Conservation (phyloP, 2,113 vertebrate species). For the Rhinopithecus roxellana region DNA sequence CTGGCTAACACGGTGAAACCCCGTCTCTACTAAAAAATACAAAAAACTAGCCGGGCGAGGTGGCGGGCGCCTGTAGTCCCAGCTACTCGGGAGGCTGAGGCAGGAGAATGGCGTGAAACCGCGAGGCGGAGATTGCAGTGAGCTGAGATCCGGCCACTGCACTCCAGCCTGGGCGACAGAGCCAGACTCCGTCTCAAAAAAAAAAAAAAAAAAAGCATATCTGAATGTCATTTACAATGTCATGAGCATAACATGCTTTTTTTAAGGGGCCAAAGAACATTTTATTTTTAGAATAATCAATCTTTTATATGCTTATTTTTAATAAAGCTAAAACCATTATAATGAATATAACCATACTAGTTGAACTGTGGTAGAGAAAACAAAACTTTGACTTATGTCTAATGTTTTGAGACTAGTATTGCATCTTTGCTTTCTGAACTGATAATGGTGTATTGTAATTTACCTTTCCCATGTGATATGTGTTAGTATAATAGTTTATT, state of each 20-base stretch:
- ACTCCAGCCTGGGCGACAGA: too few relatives aligned
- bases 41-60: too few relatives aligned
- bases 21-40: too few relatives aligned
- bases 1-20: too few relatives aligned
- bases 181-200: too few relatives aligned
- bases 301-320: constrained; percentile 47
- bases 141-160: too few relatives aligned
- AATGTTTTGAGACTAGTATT: constrained; percentile 14
- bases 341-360: constrained; percentile 8
- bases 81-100: too few relatives aligned
- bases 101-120: too few relatives aligned
- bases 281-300: constrained; percentile 45
- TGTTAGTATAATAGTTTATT: constrained; percentile 34
- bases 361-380: neutral
- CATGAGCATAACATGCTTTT: neutral
- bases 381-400: neutral
- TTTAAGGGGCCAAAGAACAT: constrained; percentile 14
- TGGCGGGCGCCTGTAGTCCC: too few relatives aligned
- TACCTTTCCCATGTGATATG: constrained; percentile 48
- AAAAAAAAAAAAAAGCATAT: neutral
- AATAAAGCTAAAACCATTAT: constrained; percentile 26
- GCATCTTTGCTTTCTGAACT: constrained; percentile 52
- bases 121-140: too few relatives aligned
- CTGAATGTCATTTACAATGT: constrained; percentile 14
- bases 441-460: constrained; percentile 51